These are phyloP conservation scores for Spodoptera picta DNA, from an alignment of 2,888 invertebrate genomes.

Conservation along the genomic window DNA sequence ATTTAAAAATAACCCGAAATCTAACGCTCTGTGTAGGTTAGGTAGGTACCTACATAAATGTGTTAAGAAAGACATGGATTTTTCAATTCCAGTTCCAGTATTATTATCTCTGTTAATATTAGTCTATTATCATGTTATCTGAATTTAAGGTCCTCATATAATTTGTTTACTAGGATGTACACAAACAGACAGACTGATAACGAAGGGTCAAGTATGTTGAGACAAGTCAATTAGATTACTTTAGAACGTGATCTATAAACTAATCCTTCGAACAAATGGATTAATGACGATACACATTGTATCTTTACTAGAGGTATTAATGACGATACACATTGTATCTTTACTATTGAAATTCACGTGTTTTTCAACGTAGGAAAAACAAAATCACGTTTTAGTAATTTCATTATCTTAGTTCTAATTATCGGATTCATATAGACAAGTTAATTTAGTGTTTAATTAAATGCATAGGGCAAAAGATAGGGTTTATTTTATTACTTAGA, in stretches of 20 bases:
- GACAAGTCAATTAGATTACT: constrained; percentile 12
- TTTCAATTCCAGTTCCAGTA: too few species aligned
- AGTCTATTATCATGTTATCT: constrained; percentile 25
- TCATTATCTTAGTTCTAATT: background rate
- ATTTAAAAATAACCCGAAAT: too few species aligned
- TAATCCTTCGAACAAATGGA: constrained; percentile 5
- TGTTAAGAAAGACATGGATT: background rate
- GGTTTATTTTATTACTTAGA: too few species aligned
- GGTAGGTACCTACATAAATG: too few species aligned
- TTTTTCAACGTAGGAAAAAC: background rate
- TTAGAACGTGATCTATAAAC: constrained; percentile 22
- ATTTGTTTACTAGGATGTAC: constrained; percentile 51
- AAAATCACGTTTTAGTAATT: background rate
- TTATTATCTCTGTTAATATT: background rate
- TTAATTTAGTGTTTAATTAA: too few species aligned
- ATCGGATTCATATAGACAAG: background rate
- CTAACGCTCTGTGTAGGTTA: too few species aligned
- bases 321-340: constrained; percentile 1
- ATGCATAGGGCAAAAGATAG: too few species aligned
- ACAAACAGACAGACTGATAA: constrained; percentile 45
- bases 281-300: constrained; percentile 1
- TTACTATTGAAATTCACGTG: constrained; percentile 3
- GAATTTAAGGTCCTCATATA: constrained; percentile 28
- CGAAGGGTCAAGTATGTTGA: constrained; percentile 48
- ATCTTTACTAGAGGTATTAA: constrained; percentile 3